These are phyloP conservation scores for Chrysolina oricalcia DNA, from an alignment of 2,888 invertebrate genomes.

Conservation along the genomic window DNA sequence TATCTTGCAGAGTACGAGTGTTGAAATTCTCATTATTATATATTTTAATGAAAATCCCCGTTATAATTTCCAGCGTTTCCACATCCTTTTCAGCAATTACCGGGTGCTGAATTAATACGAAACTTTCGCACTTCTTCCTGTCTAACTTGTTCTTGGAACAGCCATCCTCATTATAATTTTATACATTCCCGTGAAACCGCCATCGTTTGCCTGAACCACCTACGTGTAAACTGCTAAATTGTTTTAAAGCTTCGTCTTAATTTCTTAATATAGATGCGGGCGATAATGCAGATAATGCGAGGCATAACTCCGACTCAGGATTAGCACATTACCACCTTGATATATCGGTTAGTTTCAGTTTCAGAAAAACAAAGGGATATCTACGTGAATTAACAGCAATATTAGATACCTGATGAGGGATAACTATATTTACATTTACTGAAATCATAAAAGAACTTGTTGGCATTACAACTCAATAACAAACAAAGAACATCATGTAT, in stretches of 20 bases:
- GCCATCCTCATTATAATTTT: slow-evolving; percentile 48
- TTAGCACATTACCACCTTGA: neutral
- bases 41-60: slow-evolving; percentile 10
- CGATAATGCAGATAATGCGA: slow-evolving; percentile 48
- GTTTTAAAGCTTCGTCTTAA: slow-evolving; percentile 51
- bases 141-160: slow-evolving; percentile 43
- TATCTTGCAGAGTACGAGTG: no score
- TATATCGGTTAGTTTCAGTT: no score
- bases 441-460: no score
- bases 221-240: slow-evolving; percentile 52
- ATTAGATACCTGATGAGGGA: no score
- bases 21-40: neutral
- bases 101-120: slow-evolving; percentile 21
- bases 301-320: slow-evolving; percentile 34
- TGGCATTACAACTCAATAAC: no score
- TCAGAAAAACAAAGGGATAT: no score
- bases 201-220: slow-evolving; percentile 46
- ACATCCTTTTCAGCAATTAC: slow-evolving; percentile 19
- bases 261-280: slow-evolving; percentile 54
- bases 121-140: slow-evolving; percentile 37
- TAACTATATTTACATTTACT: no score
- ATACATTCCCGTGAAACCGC: slow-evolving; percentile 45
- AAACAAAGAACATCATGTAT: no score
- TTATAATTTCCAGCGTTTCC: slow-evolving; percentile 17
- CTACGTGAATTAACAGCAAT: no score